Conservation (phyloP, 2,113 vertebrate genomes). For the Neofelis nebulosa region DNA sequence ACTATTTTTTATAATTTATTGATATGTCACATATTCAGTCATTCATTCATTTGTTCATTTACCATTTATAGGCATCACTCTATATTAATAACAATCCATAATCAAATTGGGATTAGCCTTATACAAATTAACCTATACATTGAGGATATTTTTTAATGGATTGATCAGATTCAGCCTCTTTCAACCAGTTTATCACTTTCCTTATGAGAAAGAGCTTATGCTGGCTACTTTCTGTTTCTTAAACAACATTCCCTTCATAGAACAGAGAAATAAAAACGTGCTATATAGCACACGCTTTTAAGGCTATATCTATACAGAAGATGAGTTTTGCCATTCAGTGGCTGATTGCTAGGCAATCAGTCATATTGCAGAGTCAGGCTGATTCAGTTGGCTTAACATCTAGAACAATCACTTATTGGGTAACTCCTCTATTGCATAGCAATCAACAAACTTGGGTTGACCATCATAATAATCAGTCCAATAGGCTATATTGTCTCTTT, state of each 20-base stretch:
- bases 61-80: background rate
- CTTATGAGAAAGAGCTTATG: conserved; percentile 41
- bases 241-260: conserved; percentile 47
- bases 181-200: conserved; percentile 41
- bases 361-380: background rate
- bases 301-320: background rate
- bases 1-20: conserved; percentile 40
- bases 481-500: background rate
- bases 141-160: conserved; percentile 10
- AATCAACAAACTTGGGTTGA: conserved; percentile 29
- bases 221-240: conserved; percentile 46
- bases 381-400: background rate
- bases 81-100: background rate
- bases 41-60: conserved; percentile 23
- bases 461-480: background rate
- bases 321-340: background rate
- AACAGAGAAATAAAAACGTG: conserved; percentile 38
- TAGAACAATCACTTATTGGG: conserved; percentile 29
- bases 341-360: background rate
- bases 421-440: background rate
- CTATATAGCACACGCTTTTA: background rate
- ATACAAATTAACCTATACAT: background rate
- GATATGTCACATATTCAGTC: background rate
- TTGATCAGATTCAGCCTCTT: background rate
- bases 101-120: background rate